Evolutionary conservation across 2,888 invertebrate species (phyloP).

Genomic region (Gari tellinella): DNA sequence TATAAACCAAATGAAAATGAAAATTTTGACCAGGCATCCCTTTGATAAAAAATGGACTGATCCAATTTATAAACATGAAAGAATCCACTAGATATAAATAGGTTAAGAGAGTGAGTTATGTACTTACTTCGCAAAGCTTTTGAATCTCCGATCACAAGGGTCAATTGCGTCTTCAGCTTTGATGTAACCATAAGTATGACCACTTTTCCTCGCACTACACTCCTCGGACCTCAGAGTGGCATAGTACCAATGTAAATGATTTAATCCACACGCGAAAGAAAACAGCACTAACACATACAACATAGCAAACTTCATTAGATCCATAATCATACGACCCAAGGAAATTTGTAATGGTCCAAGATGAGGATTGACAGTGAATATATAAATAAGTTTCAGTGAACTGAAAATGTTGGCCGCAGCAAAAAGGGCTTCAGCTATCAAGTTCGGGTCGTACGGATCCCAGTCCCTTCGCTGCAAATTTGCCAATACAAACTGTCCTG

Average conservation of each 20-base stretch:
- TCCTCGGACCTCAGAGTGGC: slow-evolving; percentile 74
- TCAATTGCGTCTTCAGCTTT: slow-evolving; percentile 49
- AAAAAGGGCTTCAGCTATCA: slow-evolving; percentile 91
- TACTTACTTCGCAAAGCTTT: slow-evolving; percentile 84
- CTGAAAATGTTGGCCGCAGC: slow-evolving; percentile 99
- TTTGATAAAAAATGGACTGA: too few species aligned
- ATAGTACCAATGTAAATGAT: slow-evolving; percentile 95
- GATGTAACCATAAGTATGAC: slow-evolving; percentile 21
- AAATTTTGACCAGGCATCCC: too few species aligned
- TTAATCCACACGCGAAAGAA: slow-evolving; percentile 95
- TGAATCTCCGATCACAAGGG: slow-evolving; percentile 82
- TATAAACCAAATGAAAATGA: too few species aligned
- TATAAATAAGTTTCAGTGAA: slow-evolving; percentile 94
- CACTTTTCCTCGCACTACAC: slow-evolving; percentile 54
- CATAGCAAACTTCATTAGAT: slow-evolving; percentile 96
- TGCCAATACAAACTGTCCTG: slow-evolving; percentile 57
- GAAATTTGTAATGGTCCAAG: slow-evolving; percentile 96
- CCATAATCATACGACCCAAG: slow-evolving; percentile 90
- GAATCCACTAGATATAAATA: too few species aligned
- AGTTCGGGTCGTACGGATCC: slow-evolving; percentile 99
- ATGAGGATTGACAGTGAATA: slow-evolving; percentile 97
- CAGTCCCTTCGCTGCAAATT: slow-evolving; percentile 90
- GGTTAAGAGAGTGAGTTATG: too few species aligned
- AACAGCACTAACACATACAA: slow-evolving; percentile 92
- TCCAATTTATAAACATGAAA: too few species aligned